Percentiles rank a stretch among this genome's conserved stretches.
Conservation (phyloP, 2,888 invertebrate species). For the Nephrotoma appendiculata region DNA sequence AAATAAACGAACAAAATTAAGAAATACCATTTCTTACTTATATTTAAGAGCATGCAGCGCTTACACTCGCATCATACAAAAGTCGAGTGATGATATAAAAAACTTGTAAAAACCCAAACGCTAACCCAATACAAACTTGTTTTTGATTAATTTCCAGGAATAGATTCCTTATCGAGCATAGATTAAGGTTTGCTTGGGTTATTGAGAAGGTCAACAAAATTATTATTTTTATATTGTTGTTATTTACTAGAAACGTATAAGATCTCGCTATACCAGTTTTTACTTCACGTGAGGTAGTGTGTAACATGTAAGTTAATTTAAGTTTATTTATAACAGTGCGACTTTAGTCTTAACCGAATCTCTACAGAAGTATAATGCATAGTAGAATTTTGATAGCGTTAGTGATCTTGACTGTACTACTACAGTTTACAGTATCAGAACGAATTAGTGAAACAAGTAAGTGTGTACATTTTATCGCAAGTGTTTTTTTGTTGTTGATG, state of each 20-base stretch:
- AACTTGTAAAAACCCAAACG: not conserved
- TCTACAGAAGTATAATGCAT: not conserved
- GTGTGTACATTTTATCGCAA: not conserved
- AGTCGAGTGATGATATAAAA: not conserved
- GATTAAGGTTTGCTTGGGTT: not conserved
- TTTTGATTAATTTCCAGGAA: no score
- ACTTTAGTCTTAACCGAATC: not conserved
- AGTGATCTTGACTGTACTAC: not conserved
- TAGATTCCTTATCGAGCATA: not conserved
- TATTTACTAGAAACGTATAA: not conserved
- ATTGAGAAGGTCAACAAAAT: not conserved
- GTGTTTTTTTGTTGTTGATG: not conserved
- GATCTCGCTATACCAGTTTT: not conserved
- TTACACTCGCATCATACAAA: not conserved
- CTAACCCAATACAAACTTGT: not conserved
- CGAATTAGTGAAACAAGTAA: not conserved
- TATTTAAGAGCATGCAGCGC: not conserved
- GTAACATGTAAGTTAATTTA: no score
- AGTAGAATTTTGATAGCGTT: not conserved
- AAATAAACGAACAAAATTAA: not conserved
- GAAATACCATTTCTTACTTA: not conserved
- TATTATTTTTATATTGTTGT: not conserved
- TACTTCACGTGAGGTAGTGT: no score
- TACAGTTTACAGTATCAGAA: not conserved
- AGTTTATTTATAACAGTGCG: not conserved